phyloP scores from a whole-genome alignment of 2,113 vertebrate genomes.

The Indicator maculatus region DNA sequence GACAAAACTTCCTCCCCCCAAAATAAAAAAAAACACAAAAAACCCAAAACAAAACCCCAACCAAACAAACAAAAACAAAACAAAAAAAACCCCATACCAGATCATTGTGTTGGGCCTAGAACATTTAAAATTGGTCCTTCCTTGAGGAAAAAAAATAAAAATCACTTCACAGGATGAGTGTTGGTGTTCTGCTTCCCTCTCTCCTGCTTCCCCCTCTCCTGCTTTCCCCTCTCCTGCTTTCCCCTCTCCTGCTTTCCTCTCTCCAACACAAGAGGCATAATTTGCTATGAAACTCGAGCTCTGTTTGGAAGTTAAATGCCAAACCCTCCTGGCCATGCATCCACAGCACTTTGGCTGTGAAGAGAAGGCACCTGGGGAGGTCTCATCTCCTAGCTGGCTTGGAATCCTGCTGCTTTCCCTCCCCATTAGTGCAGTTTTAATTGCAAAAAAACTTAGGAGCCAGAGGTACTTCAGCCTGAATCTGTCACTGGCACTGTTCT shows the following conservation, averaged over 20 bases:
- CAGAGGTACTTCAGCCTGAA: not conserved
- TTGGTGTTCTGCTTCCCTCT: conserved; percentile 30
- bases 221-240: conserved; percentile 12
- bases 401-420: not conserved
- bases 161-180: conserved; percentile 62
- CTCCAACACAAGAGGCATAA: conserved; percentile 51
- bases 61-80: too few relatives aligned
- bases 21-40: too few relatives aligned
- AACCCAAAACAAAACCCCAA: too few relatives aligned
- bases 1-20: too few relatives aligned
- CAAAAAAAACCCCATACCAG: not conserved
- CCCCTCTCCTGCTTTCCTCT: not conserved
- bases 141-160: not conserved
- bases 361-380: not conserved
- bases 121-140: conserved; percentile 74
- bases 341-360: not conserved
- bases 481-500: not conserved
- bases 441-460: not conserved
- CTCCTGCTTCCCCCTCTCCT: not conserved
- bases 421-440: not conserved
- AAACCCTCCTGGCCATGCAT: not conserved
- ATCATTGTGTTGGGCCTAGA: conserved; percentile 75
- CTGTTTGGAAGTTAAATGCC: conserved; percentile 40
- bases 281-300: conserved; percentile 42
- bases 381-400: not conserved